Base-by-base conservation (phyloP, 92 coral and sea anemone species). In the Palythoa grandiflora region DNA sequence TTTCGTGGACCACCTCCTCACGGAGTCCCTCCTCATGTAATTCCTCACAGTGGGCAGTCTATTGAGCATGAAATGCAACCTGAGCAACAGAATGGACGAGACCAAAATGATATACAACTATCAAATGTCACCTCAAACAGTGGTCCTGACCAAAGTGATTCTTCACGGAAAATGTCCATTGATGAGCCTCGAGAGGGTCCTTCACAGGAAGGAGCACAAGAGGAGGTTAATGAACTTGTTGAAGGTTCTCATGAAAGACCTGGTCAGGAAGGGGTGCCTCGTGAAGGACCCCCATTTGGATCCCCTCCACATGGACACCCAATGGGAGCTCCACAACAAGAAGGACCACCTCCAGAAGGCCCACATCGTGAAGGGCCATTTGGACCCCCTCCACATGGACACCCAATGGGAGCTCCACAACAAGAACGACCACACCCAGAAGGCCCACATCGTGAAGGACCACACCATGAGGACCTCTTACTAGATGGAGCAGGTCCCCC, bases 271-370 rank as follows among this genome's bases (percentile, higher is more conserved):
- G 85, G 85, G 19, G 13, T 55, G 19, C 19, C 66, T 15, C 73
- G 40, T 40, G 85, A 80, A 63, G 74, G 85, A 39, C 54, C 85
- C 19, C 14, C 47, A 37, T 38, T 53, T 63, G 73, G 57, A 80
- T 38, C 55, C 9, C 59, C 74, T 16, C 73, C 38, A 44, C 74
- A 40, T 38, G 55, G 21, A 17, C 85, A 65, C 72, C 2, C 19
- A 53, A n/a, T 63, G 19, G 74, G 68, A 51, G 61, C 8, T 52
- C 61, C 68, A 57, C 83, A 47, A 2, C 80, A 17, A 6, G 89
- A 72, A 52, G 92, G 78, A 0, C 92, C 92, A 15, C 90, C 73
- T 39, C 59, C 59, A 73, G 83, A 66, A 78, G 92, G 86, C 38
- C 92, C 47, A 7, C 75, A 35, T 7, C 73, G 21, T 44, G 85